Evolutionary conservation across 2,888 invertebrate genomes (phyloP).

Genomic region (Gastrophysa polygoni): DNA sequence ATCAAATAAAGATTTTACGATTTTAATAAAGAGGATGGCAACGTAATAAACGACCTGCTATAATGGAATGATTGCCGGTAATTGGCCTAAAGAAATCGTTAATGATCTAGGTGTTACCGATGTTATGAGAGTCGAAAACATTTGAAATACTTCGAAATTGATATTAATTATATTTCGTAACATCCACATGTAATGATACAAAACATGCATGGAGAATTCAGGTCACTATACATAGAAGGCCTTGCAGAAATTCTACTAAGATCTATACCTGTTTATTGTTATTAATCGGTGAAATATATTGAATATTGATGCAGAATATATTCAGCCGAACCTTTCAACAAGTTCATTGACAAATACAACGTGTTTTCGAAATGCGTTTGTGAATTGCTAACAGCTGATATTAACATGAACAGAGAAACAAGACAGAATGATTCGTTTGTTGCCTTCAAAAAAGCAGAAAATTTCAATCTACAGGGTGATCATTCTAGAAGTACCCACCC

Average conservation of each 20-base stretch:
- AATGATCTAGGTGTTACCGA: neutral
- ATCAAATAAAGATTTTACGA: neutral
- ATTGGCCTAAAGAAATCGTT: neutral
- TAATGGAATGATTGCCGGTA: neutral
- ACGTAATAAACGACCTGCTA: neutral
- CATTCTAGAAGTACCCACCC: too few species aligned
- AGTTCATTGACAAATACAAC: neutral
- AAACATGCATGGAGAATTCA: neutral
- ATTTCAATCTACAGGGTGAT: too few species aligned
- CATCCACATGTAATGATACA: neutral
- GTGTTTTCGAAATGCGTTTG: too few species aligned
- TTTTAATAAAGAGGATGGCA: neutral
- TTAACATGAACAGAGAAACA: too few species aligned
- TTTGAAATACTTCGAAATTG: neutral
- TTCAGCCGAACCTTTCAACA: neutral
- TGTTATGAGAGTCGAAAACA: neutral
- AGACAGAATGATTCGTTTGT: too few species aligned
- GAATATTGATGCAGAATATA: neutral
- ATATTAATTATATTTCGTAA: neutral
- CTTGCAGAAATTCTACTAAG: neutral
- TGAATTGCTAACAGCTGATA: too few species aligned
- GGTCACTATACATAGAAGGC: neutral
- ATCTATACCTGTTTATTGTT: conserved; percentile 3
- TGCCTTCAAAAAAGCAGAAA: too few species aligned
- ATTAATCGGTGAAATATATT: neutral